Evolutionary conservation across 2,113 vertebrate genomes (phyloP).

Genomic region (Scartelaos histophorus): DNA sequence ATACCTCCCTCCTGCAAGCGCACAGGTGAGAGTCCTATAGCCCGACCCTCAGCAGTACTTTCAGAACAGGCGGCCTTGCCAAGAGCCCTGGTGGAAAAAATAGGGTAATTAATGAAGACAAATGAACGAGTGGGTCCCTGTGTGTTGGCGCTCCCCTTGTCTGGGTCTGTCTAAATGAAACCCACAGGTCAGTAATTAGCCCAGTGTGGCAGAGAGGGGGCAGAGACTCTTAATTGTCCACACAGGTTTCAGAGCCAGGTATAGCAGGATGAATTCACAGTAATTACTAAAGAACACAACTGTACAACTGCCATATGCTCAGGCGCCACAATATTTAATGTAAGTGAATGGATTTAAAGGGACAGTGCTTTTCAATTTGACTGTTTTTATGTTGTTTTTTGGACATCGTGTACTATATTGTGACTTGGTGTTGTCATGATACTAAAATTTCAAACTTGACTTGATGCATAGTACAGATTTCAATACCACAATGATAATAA

Average conservation of each 20-base stretch:
- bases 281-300: not conserved
- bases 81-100: conserved; percentile 58
- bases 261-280: conserved; percentile 16
- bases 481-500: no score
- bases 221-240: conserved; percentile 59
- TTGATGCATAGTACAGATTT: no score
- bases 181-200: conserved; percentile 77
- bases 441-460: no score
- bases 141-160: conserved; percentile 36
- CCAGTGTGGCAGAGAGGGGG: conserved; percentile 55
- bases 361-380: not conserved
- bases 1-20: conserved; percentile 5
- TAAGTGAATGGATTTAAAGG: not conserved
- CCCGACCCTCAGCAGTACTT: conserved; percentile 52
- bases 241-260: conserved; percentile 55
- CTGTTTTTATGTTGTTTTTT: no score
- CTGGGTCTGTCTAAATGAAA: conserved; percentile 64
- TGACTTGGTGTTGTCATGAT: no score
- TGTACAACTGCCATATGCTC: not conserved
- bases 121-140: conserved; percentile 65
- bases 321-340: not conserved
- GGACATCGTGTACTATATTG: no score
- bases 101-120: conserved; percentile 75
- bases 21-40: conserved; percentile 51
- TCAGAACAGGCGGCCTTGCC: conserved; percentile 64